Evolutionary conservation across 2,113 vertebrate genomes (phyloP).

Genomic region (Lichenostomus cassidix): DNA sequence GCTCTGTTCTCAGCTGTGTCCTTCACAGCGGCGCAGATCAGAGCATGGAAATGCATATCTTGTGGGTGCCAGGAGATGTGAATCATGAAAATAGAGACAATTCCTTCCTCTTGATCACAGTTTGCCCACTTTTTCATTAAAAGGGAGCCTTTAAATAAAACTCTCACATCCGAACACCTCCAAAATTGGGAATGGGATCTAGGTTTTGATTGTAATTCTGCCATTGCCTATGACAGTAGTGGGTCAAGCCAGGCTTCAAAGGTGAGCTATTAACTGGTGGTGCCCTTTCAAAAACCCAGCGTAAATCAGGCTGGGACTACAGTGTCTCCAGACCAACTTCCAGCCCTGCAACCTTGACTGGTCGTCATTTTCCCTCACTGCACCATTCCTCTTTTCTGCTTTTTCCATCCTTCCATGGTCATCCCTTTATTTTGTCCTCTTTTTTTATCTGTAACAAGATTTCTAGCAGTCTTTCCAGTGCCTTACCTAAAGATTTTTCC

Average conservation of each 20-base stretch:
- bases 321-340: neutral
- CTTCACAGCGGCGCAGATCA: slow-evolving; percentile 67
- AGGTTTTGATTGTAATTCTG: slow-evolving; percentile 38
- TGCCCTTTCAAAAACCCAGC: neutral
- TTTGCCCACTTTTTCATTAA: slow-evolving; percentile 62
- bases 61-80: slow-evolving; percentile 64
- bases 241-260: slow-evolving; percentile 1
- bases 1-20: slow-evolving; percentile 73
- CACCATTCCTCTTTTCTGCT: neutral
- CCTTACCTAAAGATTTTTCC: neutral
- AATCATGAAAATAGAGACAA: slow-evolving; percentile 68
- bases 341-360: neutral
- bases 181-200: slow-evolving; percentile 19
- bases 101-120: slow-evolving; percentile 65
- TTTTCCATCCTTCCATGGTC: neutral
- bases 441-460: neutral
- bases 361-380: neutral
- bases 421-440: neutral
- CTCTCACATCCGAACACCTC: slow-evolving; percentile 20
- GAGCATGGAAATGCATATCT: slow-evolving; percentile 73
- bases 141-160: slow-evolving; percentile 52
- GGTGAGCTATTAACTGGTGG: neutral
- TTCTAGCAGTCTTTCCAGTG: neutral
- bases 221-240: neutral
- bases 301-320: neutral